Base-by-base conservation (phyloP, 2,797 vertebrate species). In the Arremon aurantiirostris region DNA sequence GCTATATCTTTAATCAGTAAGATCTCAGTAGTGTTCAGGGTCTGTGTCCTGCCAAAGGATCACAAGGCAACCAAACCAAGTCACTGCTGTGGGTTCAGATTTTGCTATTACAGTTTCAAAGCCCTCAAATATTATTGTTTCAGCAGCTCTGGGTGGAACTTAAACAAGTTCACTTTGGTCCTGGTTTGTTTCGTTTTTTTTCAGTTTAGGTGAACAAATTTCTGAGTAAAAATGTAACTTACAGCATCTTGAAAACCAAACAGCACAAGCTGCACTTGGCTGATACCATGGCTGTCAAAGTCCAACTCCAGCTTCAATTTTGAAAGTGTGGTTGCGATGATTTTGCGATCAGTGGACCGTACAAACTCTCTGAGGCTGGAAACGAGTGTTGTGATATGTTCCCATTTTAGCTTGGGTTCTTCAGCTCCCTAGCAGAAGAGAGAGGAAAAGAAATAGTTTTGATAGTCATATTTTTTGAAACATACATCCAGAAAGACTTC, bases 231-330 rank as follows among this genome's bases (percentile, higher is more conserved):
- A 71, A 18, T 17, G 16, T 20, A 71, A 99, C 99, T 99, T 95
- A 99, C 99, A 64, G 99, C 99, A 57, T 99, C 99, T 95, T 99
- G 99, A 96, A 99, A 99, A 91, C 99, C 97, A n/a, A 99, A 99
- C 68, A 99, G 98, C 71, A 99, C 98, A 15, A 99, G 98, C 96
- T 99, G 99, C 88, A 99, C 98, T 95, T 99, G 99, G 91, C 98
- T 99, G 94, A 99, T 99, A 39, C 99, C 99, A 0, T 98, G 98
- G 97, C 99, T 99, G 97, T 99, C 99, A 2, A 99, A 99, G 96
- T 99, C 99, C 53, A 99, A 97, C 97, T 99, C 99, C 94, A 99
- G 96, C 91, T 99, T 99, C 92, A 99, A 98, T 83, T 99, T 99
- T 5, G 99, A 99, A 90, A 99, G 98, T 0, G 99, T 99, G 94